Conservation (phyloP, 2,797 vertebrate genomes). For the Spizella passerina region DNA sequence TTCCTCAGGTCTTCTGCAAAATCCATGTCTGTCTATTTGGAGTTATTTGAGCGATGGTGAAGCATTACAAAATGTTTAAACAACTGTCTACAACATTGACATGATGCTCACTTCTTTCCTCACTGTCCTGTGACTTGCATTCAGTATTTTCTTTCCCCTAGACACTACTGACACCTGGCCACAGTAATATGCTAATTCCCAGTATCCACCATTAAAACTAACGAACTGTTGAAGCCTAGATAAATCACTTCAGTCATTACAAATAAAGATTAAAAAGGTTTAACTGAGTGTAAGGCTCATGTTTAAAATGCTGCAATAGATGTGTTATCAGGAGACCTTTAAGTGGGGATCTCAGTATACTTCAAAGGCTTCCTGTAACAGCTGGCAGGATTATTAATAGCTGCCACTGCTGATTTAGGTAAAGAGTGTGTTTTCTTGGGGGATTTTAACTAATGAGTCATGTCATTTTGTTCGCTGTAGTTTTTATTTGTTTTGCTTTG, state of each 20-base stretch:
- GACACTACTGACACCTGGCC: neutral
- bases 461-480: neutral
- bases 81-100: neutral
- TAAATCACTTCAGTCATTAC: neutral
- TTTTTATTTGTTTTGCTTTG: neutral
- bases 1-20: neutral
- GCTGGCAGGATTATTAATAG: slow-evolving; percentile 19
- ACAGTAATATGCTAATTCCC: neutral
- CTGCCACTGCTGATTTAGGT: neutral
- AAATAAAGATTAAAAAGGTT: slow-evolving; percentile 42
- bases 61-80: neutral
- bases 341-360: neutral
- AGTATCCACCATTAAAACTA: neutral
- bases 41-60: neutral
- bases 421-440: neutral
- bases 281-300: neutral
- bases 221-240: neutral
- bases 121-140: neutral
- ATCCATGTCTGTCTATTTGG: neutral
- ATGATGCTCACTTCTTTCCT: neutral
- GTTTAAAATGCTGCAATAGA: neutral
- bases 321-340: neutral
- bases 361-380: neutral
- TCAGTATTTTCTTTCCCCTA: neutral
- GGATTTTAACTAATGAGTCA: neutral